phyloP scores from a whole-genome alignment of 2,797 vertebrate genomes.

The Danionella dracula region DNA sequence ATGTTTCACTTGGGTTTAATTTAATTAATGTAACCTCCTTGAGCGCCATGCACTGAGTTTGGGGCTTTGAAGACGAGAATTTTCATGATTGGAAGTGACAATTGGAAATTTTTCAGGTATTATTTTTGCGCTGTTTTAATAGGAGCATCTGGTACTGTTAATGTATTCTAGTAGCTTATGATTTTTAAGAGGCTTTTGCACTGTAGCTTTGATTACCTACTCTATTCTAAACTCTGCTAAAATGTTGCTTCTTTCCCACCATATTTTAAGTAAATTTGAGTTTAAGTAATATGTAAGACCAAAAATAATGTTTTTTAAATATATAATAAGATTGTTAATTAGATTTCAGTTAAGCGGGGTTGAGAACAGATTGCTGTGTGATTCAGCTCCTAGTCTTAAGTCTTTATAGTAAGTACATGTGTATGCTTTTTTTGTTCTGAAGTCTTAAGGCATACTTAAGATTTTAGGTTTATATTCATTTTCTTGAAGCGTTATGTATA shows the following conservation, averaged over 20 bases:
- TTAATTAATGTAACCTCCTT: too few species aligned
- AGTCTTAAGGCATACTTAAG: slow-evolving; percentile 16
- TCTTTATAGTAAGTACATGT: not conserved
- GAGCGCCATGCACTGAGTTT: slow-evolving; percentile 33
- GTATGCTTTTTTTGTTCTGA: slow-evolving; percentile 3
- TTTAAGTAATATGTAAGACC: too few species aligned
- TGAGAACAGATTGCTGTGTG: slow-evolving; percentile 10
- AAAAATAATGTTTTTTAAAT: too few species aligned
- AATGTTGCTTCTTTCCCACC: slow-evolving; percentile 42
- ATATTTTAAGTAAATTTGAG: slow-evolving; percentile 43
- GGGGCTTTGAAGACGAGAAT: slow-evolving; percentile 11
- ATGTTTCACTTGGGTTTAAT: slow-evolving; percentile 34
- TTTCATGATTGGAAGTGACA: not conserved
- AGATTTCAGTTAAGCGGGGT: slow-evolving; percentile 26
- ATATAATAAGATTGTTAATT: too few species aligned
- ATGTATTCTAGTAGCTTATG: slow-evolving; percentile 39
- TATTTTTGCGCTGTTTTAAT: slow-evolving; percentile 28
- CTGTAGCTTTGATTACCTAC: slow-evolving; percentile 45
- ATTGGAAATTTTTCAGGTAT: slow-evolving; percentile 1
- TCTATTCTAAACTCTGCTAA: slow-evolving; percentile 41
- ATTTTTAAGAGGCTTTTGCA: slow-evolving; percentile 45
- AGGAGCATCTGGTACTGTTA: slow-evolving; percentile 47
- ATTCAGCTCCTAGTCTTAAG: slow-evolving; percentile 15
- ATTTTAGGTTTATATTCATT: slow-evolving; percentile 41
- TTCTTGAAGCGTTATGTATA: slow-evolving; percentile 28